Percentiles rank a stretch among this genome's conserved stretches.
phyloP scores from a whole-genome alignment of 2,888 invertebrate genomes.

The Brenthis hecate region DNA sequence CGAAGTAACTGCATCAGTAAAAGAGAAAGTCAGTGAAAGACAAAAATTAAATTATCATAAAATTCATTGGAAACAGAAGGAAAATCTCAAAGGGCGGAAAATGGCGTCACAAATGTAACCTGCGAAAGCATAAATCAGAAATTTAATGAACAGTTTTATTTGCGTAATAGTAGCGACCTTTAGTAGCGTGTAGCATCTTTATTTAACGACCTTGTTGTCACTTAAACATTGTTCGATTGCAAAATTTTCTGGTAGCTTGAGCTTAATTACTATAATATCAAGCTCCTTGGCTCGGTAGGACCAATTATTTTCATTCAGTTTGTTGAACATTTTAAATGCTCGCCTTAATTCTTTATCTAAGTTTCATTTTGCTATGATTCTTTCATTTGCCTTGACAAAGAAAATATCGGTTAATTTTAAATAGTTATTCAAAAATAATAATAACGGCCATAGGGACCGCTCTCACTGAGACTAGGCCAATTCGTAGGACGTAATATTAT shows the following conservation, averaged over 20 bases:
- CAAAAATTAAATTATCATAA: constrained; percentile 34
- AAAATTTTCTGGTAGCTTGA: constrained; percentile 66
- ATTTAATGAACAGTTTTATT: constrained; percentile 58
- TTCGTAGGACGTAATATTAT: too few species aligned
- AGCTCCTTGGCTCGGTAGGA: constrained; percentile 51
- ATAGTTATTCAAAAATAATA: too few species aligned
- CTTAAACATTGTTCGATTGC: constrained; percentile 60
- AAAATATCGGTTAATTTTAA: too few species aligned
- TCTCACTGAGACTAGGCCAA: too few species aligned
- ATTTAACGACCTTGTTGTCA: constrained; percentile 50
- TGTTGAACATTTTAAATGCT: constrained; percentile 62
- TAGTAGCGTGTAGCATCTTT: constrained; percentile 45
- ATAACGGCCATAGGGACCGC: too few species aligned
- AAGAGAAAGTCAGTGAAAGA: not conserved
- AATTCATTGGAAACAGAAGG: constrained; percentile 25
- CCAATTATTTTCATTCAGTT: constrained; percentile 67
- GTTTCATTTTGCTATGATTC: constrained; percentile 50
- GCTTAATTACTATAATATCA: constrained; percentile 69
- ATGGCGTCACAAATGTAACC: constrained; percentile 55
- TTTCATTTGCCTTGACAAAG: constrained; percentile 27
- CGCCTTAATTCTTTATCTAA: constrained; percentile 27
- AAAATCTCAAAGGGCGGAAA: constrained; percentile 45
- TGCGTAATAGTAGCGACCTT: constrained; percentile 47
- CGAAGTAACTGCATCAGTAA: not conserved
- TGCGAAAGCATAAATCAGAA: constrained; percentile 57